phyloP scores from a whole-genome alignment of 2,797 vertebrate species.

The Acrocephalus scirpaceus region DNA sequence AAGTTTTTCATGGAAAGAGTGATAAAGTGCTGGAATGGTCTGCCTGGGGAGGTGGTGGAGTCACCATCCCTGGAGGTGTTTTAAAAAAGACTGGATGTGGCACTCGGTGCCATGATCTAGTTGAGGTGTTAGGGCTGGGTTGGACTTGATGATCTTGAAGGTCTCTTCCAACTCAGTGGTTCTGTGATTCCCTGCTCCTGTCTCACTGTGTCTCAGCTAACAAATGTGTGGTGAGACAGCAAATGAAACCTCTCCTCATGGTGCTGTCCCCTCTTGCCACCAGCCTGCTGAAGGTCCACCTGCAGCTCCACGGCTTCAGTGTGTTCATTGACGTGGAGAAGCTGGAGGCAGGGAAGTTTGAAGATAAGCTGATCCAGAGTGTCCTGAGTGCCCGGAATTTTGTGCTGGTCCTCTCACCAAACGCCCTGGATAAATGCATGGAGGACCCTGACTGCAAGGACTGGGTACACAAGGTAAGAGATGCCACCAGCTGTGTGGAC shows the following conservation, averaged over 20 bases:
- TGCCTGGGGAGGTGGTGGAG: too few species aligned
- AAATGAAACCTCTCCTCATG: not conserved
- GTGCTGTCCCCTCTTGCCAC: not conserved
- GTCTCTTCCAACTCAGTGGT: too few species aligned
- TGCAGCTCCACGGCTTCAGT: conserved; percentile 93
- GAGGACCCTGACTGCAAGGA: conserved; percentile 90
- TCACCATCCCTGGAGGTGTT: too few species aligned
- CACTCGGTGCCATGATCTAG: too few species aligned
- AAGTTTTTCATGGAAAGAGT: too few species aligned
- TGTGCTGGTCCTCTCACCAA: conserved; percentile 91
- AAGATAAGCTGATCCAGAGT: conserved; percentile 93
- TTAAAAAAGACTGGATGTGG: too few species aligned
- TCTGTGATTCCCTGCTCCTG: not conserved
- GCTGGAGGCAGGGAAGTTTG: conserved; percentile 93
- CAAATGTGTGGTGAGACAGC: not conserved
- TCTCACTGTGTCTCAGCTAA: not conserved
- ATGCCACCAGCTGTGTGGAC: not conserved
- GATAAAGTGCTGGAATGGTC: too few species aligned
- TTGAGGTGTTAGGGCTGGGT: too few species aligned
- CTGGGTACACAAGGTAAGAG: conserved; percentile 96
- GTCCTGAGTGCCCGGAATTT: conserved; percentile 91
- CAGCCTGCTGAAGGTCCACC: conserved; percentile 96
- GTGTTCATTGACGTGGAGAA: conserved; percentile 99
- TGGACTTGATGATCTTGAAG: too few species aligned
- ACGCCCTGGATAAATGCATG: conserved; percentile 94